These are phyloP conservation scores for Naja naja DNA, from an alignment of 2,113 vertebrate species.

Conservation along the genomic window DNA sequence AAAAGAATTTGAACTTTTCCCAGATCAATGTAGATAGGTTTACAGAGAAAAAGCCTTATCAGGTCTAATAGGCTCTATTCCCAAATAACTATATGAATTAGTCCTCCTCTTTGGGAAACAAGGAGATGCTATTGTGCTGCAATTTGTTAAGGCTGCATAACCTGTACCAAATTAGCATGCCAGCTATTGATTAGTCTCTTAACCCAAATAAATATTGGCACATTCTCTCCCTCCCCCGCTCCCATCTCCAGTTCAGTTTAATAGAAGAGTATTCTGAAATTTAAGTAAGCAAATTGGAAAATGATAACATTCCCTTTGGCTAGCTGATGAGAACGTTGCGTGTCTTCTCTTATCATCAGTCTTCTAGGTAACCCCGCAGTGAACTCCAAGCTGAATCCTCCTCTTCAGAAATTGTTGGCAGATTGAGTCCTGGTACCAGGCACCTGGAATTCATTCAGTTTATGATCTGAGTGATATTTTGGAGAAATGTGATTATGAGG, in stretches of 20 bases:
- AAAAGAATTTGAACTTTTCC: neutral
- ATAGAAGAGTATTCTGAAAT: conserved; percentile 54
- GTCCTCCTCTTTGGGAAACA: neutral
- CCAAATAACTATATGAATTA: neutral
- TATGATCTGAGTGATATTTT: conserved; percentile 67
- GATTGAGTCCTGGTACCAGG: conserved; percentile 21
- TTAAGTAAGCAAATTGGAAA: conserved; percentile 52
- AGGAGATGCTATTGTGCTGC: neutral
- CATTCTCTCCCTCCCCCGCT: too few relatives aligned
- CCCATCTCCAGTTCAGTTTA: conserved; percentile 16
- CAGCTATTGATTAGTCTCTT: neutral
- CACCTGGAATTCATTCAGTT: conserved; percentile 72
- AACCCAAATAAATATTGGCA: neutral
- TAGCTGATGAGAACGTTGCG: conserved; percentile 41
- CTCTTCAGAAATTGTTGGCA: conserved; percentile 51
- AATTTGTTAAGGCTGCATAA: neutral
- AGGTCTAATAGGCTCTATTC: neutral
- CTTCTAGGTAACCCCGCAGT: neutral
- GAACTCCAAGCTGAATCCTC: conserved; percentile 41
- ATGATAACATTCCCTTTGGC: conserved; percentile 60
- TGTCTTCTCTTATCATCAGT: neutral
- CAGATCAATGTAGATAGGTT: neutral
- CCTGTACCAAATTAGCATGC: neutral
- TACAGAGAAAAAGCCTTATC: neutral
- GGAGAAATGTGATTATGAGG: conserved; percentile 52